Percentiles rank a stretch among this genome's conserved stretches.
These are phyloP conservation scores for Rhea americana DNA, from an alignment of 2,113 vertebrate genomes.

Conservation along the genomic window DNA sequence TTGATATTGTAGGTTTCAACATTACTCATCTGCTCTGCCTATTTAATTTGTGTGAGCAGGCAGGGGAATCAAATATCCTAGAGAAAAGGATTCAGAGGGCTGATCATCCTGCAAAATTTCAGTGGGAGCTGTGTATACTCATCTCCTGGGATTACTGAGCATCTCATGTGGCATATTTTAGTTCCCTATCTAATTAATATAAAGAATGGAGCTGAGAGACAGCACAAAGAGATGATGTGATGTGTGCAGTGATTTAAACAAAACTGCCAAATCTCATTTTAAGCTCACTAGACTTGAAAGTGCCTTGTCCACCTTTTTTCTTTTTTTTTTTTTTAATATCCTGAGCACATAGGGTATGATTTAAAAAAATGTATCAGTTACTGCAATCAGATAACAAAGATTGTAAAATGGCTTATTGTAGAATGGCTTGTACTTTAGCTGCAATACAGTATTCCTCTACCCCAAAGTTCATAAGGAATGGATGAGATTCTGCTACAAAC, in stretches of 20 bases:
- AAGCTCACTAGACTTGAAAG: background rate
- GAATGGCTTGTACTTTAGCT: background rate
- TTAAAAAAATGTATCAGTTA: background rate
- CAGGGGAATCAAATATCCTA: slow-evolving; percentile 37
- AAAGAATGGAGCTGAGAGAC: slow-evolving; percentile 1
- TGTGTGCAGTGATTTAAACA: slow-evolving; percentile 16
- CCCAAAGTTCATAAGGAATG: background rate
- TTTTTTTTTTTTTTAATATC: slow-evolving; percentile 23
- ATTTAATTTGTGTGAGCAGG: background rate
- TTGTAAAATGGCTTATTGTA: background rate
- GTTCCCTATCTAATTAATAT: slow-evolving; percentile 13
- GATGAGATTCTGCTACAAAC: background rate
- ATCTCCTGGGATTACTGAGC: slow-evolving; percentile 10
- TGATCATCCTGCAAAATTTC: slow-evolving; percentile 17
- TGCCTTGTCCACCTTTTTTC: background rate
- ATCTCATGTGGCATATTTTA: slow-evolving; percentile 13
- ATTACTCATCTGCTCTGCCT: background rate
- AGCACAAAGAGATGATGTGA: slow-evolving; percentile 1
- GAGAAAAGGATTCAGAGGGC: slow-evolving; percentile 17
- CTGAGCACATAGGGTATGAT: background rate
- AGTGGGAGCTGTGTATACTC: background rate
- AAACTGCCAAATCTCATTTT: slow-evolving; percentile 15
- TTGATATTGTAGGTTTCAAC: background rate
- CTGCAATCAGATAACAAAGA: background rate
- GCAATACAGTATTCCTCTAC: background rate